These are phyloP conservation scores for Dryoscopus gambensis DNA, from an alignment of 2,113 vertebrate species.

Conservation along the genomic window DNA sequence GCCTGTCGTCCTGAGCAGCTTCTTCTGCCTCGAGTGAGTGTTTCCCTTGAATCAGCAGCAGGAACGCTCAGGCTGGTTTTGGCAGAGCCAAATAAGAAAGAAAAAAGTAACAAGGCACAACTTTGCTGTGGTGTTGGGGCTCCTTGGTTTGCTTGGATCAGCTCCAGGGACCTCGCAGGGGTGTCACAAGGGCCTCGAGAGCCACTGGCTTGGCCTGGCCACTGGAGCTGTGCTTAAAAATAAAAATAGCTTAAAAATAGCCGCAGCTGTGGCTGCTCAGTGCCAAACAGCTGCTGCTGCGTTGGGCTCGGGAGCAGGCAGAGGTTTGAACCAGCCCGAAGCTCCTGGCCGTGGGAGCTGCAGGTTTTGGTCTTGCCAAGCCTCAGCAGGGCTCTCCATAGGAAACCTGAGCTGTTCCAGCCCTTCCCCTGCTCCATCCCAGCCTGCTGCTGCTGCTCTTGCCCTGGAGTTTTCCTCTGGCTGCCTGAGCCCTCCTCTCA, in stretches of 20 bases:
- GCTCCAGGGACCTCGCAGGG: neutral
- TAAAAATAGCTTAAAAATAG: conserved; percentile 11
- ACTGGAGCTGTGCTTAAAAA: neutral
- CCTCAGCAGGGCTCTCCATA: neutral
- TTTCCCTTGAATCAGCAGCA: neutral
- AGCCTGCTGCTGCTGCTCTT: neutral
- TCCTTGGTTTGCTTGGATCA: neutral
- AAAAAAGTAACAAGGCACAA: neutral
- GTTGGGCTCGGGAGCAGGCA: rapidly evolving
- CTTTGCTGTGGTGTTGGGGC: neutral
- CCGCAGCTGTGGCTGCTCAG: neutral
- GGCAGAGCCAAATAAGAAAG: neutral
- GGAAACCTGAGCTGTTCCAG: neutral
- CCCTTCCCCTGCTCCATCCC: neutral
- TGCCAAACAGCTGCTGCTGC: conserved; percentile 18
- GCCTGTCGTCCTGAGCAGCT: neutral
- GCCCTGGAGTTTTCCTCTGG: neutral
- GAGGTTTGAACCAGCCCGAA: neutral
- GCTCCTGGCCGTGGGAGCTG: neutral
- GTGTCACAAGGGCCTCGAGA: neutral
- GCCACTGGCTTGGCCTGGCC: neutral
- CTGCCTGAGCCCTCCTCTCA: neutral
- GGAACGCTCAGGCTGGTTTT: neutral
- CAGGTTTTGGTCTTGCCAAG: neutral
- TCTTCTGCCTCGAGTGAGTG: rapidly evolving